Base-by-base conservation (phyloP, 2,888 invertebrate genomes). In the Patella pellucida region DNA sequence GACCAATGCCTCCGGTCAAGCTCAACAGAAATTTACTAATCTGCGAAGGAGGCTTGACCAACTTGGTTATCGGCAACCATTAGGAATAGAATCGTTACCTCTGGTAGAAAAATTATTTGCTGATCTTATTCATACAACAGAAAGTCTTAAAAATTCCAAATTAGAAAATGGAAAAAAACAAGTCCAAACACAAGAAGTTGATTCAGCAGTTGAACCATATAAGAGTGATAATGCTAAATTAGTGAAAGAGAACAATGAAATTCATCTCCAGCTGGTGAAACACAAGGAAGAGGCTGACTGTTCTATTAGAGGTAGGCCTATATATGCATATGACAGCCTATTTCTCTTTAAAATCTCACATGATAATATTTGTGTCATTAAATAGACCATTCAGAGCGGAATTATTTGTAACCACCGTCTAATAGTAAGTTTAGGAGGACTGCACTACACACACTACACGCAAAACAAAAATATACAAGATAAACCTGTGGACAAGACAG, bases 41-140 rank as follows among this genome's bases (percentile, higher is more conserved):
- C 91, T 94, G 72, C 93, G 96, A 73, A 93, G 94, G 80, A 94
- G 96, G 87, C 92, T 97, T 62, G 95, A 97, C 91, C 94, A 94
- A 78, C 93, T 97, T 80, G 97, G 97, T 1, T 97, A 96, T 89
- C 93, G 93, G 69, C 95, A 96, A 87, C 92, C 94, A 1, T 92
- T 97, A 79, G 94, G 89, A 0, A 90, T 94, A 16, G 95, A 96
- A 80, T 94, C 95, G 69, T 92, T 96, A 67, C 94, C 95, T 56
- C 91, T 97, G 80, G 95, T 96, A 82, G 95, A 95, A 91, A 94
- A 94, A 87, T 90, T 97, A 77, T 92, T 97, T 74, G 94, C 94
- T 69, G 97, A 97, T 91, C 93, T 97, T 77, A 92, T 96, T 78
- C 95, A 95, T 89, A 96, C 96, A 12, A 97, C 96, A n/a, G 94